Base-by-base conservation (phyloP, 2,888 invertebrate genomes). In the Crematogaster levior region DNA sequence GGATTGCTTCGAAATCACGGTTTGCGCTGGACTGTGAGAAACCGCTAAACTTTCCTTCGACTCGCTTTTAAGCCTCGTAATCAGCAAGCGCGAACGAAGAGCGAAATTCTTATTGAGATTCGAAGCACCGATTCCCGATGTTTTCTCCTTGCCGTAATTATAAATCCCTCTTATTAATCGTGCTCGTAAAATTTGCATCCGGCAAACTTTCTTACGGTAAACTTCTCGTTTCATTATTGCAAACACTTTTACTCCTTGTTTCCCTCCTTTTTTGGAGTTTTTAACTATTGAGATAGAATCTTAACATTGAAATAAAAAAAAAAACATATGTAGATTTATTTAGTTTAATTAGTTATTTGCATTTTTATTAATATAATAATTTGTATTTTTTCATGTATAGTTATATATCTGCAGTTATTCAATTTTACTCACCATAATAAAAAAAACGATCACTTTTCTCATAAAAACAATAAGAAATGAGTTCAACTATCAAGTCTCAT, bases 1-100 rank as follows among this genome's bases (percentile, higher is more conserved):
- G 74, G 79, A 83, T 90, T 85, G 79, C 84, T 80, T 81, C 61
- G 81, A 61, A 81, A 90, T 90, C 85, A 85, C 85, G 86, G 82
- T 85, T 84, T 84, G 70, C 51, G 83, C 70, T 83, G 56, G 84
- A 79, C 88, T 91, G 90, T 91, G 92, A 91, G 92, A 92, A 92
- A 87, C 86, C 68, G 60, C 83, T 91, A 89, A 92, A 92, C 90
- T 91, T 91, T 91, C 83, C 72, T 85, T 73, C 61, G 77, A 48
- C 63, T 83, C 73, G 43, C 68, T 81, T 53, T 72, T 74, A 21
- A 81, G 80, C 85, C 88, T 84, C 83, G 83, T 89, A 86, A 85
- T 86, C 86, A 87, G 81, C 74, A 65, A 84, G 82, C 68, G 77
- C 68, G 68, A 68, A 81, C 81, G 83, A 82, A 77, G 63, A 81